A percentile compares a stretch with the other conserved stretches of the same genome.
These are phyloP conservation scores for Sesamia nonagrioides DNA, from an alignment of 1,140 invertebrate species.

Conservation along the genomic window DNA sequence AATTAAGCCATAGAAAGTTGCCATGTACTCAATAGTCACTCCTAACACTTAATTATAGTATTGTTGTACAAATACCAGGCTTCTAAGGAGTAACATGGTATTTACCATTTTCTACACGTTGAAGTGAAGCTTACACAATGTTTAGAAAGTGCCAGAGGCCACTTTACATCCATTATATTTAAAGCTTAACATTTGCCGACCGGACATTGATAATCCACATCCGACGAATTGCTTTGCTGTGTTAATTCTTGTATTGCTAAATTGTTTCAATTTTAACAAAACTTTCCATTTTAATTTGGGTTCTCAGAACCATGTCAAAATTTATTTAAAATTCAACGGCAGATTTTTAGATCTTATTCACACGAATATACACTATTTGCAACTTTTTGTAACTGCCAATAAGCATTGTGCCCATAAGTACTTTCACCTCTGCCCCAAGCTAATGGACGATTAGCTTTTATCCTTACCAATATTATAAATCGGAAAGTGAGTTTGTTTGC, in stretches of 20 bases:
- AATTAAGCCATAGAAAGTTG: conserved; percentile 1
- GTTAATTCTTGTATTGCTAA: no score
- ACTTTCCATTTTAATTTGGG: no score
- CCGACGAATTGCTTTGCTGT: neutral
- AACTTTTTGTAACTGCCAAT: neutral
- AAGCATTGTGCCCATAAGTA: neutral
- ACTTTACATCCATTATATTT: conserved; percentile 11
- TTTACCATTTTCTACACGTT: neutral
- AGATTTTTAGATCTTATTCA: no score
- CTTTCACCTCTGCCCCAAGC: neutral
- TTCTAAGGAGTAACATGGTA: conserved; percentile 4
- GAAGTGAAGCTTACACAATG: neutral
- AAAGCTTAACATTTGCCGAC: neutral
- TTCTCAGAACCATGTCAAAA: no score
- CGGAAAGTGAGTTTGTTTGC: no score
- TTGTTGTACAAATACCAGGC: neutral
- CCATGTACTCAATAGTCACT: neutral
- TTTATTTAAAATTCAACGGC: no score
- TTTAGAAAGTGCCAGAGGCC: neutral
- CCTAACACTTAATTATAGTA: neutral
- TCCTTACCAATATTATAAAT: no score
- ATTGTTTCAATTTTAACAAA: no score
- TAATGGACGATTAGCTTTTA: conserved; percentile 7
- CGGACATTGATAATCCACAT: neutral
- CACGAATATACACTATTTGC: no score